phyloP scores from a whole-genome alignment of 92 coral and sea anemone species.

The Zoanthus sociatus region DNA sequence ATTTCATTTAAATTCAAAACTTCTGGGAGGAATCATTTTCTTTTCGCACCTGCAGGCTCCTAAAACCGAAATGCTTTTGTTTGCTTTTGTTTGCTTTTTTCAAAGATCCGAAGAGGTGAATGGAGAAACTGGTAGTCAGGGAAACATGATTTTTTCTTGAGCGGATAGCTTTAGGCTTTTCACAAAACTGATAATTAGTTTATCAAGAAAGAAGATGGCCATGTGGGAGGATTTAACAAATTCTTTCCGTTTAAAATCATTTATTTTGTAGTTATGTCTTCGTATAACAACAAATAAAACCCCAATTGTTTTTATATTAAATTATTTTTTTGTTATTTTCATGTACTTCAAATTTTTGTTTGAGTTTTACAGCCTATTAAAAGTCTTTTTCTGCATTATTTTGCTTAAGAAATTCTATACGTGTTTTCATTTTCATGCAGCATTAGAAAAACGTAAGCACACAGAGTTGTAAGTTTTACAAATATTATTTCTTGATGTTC shows the following conservation, averaged over 20 bases:
- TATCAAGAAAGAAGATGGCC: neutral
- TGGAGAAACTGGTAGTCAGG: constrained; percentile 16
- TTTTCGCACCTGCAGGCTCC: constrained; percentile 24
- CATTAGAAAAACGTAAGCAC: neutral
- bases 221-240: neutral
- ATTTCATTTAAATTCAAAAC: constrained; percentile 16
- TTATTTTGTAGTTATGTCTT: constrained; percentile 1
- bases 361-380: neutral
- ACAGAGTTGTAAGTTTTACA: constrained; percentile 26
- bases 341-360: neutral
- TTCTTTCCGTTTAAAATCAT: neutral
- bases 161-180: neutral
- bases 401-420: neutral
- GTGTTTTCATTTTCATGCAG: neutral
- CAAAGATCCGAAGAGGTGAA: constrained; percentile 25
- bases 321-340: neutral
- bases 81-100: constrained; percentile 31
- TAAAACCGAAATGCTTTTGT: constrained; percentile 16
- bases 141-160: constrained; percentile 3
- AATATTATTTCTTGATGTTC: constrained; percentile 29
- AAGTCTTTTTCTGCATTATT: neutral
- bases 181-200: neutral
- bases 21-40: neutral
- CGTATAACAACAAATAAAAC: constrained; percentile 29
- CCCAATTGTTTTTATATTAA: constrained; percentile 27